phyloP scores from a whole-genome alignment of 2,113 vertebrate genomes.

The Parotia lawesii region DNA sequence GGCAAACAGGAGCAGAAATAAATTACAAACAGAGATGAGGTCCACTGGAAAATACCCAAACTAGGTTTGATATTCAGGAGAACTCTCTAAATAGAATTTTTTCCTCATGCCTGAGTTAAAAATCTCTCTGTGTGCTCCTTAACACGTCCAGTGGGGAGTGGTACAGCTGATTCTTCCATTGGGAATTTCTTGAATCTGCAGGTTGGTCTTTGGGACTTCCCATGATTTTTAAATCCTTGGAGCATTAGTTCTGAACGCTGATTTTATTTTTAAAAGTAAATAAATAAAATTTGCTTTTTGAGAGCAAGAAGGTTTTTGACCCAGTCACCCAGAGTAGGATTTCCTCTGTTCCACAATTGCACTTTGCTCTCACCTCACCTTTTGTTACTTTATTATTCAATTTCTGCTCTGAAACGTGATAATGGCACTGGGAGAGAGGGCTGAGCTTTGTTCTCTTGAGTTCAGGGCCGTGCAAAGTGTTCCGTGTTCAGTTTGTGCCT shows the following conservation, averaged over 20 bases:
- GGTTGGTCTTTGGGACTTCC: not conserved
- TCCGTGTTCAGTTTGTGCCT: not conserved
- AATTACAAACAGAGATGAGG: not conserved
- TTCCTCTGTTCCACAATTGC: not conserved
- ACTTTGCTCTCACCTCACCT: not conserved
- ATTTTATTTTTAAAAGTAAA: not conserved
- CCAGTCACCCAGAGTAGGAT: not conserved
- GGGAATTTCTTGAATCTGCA: not conserved
- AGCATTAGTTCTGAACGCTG: not conserved
- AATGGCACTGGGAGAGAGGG: not conserved
- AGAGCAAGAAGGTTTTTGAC: not conserved
- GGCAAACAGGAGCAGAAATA: not conserved
- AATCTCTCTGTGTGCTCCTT: not conserved
- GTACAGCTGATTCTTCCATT: not conserved
- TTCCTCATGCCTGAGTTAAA: not conserved
- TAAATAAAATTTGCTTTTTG: too few species aligned
- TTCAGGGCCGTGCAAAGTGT: not conserved
- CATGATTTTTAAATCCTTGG: not conserved
- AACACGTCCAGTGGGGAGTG: not conserved
- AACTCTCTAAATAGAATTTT: not conserved
- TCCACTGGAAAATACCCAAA: not conserved
- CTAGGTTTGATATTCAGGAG: not conserved
- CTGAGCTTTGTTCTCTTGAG: not conserved
- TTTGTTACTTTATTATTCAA: not conserved
- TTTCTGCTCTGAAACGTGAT: not conserved